phyloP scores from a whole-genome alignment of 53 echinoderm and acorn worm genomes.

The Temnopleurus reevesii region DNA sequence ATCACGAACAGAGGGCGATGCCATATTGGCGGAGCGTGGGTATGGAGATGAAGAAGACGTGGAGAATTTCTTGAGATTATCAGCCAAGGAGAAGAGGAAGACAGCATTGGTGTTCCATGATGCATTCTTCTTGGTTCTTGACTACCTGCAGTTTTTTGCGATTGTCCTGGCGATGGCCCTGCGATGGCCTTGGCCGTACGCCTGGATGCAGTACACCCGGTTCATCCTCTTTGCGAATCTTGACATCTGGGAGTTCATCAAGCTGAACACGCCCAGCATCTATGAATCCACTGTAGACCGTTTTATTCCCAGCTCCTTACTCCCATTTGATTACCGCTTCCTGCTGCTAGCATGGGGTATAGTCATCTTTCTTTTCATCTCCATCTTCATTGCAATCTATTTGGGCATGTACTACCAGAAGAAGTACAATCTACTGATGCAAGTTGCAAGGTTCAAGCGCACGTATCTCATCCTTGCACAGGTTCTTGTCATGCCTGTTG shows the following conservation, averaged over 20 bases:
- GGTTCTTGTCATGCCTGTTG: conserved; percentile 84
- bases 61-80: conserved; percentile 70
- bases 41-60: conserved; percentile 74
- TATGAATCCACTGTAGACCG: conserved; percentile 71
- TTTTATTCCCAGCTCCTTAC: conserved; percentile 76
- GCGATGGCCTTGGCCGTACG: conserved; percentile 94
- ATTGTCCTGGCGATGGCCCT: conserved; percentile 83
- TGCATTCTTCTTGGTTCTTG: conserved; percentile 69
- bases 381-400: conserved; percentile 71
- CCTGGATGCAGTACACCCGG: conserved; percentile 78
- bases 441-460: conserved; percentile 80
- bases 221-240: conserved; percentile 85
- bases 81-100: conserved; percentile 78
- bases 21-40: conserved; percentile 72
- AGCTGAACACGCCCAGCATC: conserved; percentile 78
- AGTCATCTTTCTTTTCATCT: conserved; percentile 67
- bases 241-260: conserved; percentile 94
- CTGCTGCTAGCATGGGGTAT: conserved; percentile 80
- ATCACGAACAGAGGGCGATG: conserved; percentile 71
- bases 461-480: conserved; percentile 76
- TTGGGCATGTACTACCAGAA: conserved; percentile 90
- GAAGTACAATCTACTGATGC: conserved; percentile 83
- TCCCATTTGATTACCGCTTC: conserved; percentile 84
- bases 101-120: conserved; percentile 82
- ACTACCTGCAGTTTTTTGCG: conserved; percentile 93